Percentiles rank a stretch among this genome's conserved stretches.
Evolutionary conservation across 2,888 invertebrate species (phyloP).

Genomic region (Leptogaster cylindrica): DNA sequence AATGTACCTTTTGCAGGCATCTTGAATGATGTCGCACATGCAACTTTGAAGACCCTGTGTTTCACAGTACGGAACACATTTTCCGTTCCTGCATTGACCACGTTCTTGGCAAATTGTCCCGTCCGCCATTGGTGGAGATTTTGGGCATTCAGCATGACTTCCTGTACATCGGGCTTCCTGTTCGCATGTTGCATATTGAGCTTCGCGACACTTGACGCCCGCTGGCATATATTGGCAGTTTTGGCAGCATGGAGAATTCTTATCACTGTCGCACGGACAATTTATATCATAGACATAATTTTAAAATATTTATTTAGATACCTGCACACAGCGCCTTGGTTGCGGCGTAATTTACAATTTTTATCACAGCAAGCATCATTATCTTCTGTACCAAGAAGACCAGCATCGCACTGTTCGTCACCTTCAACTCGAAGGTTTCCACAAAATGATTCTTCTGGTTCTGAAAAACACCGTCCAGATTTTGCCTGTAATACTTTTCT

Average conservation of each 20-base stretch:
- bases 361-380: constrained; percentile 94
- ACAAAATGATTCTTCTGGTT: constrained; percentile 94
- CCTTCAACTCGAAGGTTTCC: constrained; percentile 95
- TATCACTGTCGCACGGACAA: too few species aligned
- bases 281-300: background rate
- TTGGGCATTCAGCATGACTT: constrained; percentile 78
- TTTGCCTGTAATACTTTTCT: constrained; percentile 92
- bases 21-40: constrained; percentile 92
- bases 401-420: constrained; percentile 96
- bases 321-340: constrained; percentile 89
- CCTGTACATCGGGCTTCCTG: constrained; percentile 91
- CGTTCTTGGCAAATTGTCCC: constrained; percentile 87
- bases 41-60: constrained; percentile 91
- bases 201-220: constrained; percentile 86
- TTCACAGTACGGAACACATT: constrained; percentile 94
- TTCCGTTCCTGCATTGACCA: constrained; percentile 88
- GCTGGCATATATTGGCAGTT: constrained; percentile 85
- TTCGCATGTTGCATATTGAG: constrained; percentile 90
- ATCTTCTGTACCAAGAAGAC: constrained; percentile 89
- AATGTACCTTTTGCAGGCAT: constrained; percentile 81
- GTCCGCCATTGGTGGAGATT: constrained; percentile 74
- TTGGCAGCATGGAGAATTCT: constrained; percentile 95
- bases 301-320: constrained; percentile 53
- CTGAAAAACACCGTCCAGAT: constrained; percentile 88
- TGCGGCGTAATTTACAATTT: constrained; percentile 83